Conservation (phyloP, 2,797 vertebrate species). For the Zalophus californianus region DNA sequence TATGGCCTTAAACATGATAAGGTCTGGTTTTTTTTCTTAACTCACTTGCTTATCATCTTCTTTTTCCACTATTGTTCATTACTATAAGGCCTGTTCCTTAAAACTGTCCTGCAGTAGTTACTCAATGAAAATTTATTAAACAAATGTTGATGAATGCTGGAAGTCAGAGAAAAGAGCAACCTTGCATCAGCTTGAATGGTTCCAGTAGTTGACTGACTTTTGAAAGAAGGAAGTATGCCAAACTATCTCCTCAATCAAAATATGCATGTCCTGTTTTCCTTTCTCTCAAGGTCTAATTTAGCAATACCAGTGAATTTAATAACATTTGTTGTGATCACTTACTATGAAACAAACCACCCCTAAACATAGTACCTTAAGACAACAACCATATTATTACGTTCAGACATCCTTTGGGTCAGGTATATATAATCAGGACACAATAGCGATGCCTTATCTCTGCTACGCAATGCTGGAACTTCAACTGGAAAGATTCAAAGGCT, state of each 20-base stretch:
- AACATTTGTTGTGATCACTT: neutral
- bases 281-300: constrained; percentile 2
- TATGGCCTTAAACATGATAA: neutral
- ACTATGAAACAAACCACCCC: neutral
- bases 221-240: neutral
- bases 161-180: neutral
- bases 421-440: neutral
- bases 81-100: neutral
- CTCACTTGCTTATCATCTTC: neutral
- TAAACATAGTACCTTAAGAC: neutral
- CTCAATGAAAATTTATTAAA: neutral
- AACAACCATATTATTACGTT: neutral
- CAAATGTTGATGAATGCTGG: neutral
- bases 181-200: neutral
- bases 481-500: constrained; percentile 6
- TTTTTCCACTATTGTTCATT: neutral
- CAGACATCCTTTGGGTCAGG: neutral
- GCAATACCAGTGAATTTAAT: neutral
- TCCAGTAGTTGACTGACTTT: neutral
- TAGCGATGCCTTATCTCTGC: neutral
- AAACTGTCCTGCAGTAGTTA: neutral
- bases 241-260: neutral
- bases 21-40: neutral
- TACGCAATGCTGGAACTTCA: neutral
- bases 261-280: neutral